A percentile compares a stretch with the other conserved stretches of the same genome.
Conservation (phyloP, 2,113 vertebrate genomes). For the Callionymus lyra region DNA sequence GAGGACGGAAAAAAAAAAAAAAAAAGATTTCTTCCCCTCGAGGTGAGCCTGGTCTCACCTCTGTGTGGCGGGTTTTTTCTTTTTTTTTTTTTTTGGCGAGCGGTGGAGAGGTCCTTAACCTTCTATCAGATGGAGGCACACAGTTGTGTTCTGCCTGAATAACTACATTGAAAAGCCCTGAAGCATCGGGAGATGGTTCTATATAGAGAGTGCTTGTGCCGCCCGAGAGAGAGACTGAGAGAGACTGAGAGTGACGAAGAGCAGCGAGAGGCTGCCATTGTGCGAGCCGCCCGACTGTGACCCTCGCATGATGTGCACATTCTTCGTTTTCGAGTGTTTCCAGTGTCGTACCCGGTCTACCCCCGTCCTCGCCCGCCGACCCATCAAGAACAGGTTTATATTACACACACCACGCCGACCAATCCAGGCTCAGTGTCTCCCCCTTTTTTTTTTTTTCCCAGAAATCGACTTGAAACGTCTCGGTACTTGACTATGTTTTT, state of each 20-base stretch:
- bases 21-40: constrained; percentile 68
- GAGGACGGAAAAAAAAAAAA: constrained; percentile 59
- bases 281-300: constrained; percentile 59
- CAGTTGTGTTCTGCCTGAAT: constrained; percentile 68
- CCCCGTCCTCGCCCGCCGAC: too few species aligned
- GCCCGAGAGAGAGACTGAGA: constrained; percentile 30
- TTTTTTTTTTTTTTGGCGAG: too few species aligned
- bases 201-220: constrained; percentile 53
- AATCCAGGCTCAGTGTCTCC: constrained; percentile 29
- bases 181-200: constrained; percentile 63
- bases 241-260: constrained; percentile 20
- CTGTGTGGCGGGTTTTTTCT: constrained; percentile 59
- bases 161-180: constrained; percentile 68
- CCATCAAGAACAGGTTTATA: constrained; percentile 45
- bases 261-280: constrained; percentile 33
- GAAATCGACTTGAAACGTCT: too few species aligned
- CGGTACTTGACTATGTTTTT: too few species aligned
- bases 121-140: constrained; percentile 70
- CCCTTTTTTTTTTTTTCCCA: constrained; percentile 21
- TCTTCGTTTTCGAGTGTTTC: constrained; percentile 55
- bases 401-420: constrained; percentile 46
- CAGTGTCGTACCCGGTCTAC: constrained; percentile 46
- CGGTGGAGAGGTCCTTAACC: constrained; percentile 71
- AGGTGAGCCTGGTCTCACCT: constrained; percentile 61
- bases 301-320: constrained; percentile 58